Conservation (phyloP, 1,140 invertebrate genomes). For the Penaeus japonicus region DNA sequence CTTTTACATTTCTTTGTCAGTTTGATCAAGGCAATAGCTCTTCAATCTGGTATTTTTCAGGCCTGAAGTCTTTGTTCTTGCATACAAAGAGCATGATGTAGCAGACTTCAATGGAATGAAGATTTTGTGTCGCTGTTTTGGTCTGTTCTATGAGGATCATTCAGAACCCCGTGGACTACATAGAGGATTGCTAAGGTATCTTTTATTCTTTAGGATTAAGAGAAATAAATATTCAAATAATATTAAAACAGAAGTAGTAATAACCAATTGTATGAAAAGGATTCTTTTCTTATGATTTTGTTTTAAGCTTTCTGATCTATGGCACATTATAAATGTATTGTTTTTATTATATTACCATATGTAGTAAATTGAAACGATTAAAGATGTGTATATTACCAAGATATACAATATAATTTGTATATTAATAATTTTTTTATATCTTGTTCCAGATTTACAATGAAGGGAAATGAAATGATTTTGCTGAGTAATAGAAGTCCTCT, state of each 20-base stretch:
- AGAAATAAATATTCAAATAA: background rate
- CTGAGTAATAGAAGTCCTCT: constrained; percentile 23
- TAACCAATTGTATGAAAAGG: too few species aligned
- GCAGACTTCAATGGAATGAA: constrained; percentile 25
- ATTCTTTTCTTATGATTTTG: too few species aligned
- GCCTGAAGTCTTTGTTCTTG: background rate
- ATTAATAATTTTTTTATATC: background rate
- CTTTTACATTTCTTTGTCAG: too few species aligned
- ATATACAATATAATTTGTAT: background rate
- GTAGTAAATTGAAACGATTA: background rate
- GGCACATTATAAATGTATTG: too few species aligned
- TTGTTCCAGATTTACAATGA: constrained; percentile 31
- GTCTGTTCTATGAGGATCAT: constrained; percentile 20
- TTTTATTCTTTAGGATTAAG: background rate
- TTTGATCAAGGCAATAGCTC: too few species aligned
- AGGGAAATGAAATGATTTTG: constrained; percentile 20
- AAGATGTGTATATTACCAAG: background rate
- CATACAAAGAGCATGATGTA: constrained; percentile 15
- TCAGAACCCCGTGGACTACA: background rate
- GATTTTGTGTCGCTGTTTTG: constrained; percentile 31
- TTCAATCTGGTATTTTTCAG: background rate
- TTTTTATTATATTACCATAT: background rate
- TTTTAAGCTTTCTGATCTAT: too few species aligned
- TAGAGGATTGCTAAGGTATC: background rate
- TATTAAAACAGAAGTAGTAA: background rate